Percentiles rank a stretch among this genome's conserved stretches.
Evolutionary conservation across 2,797 vertebrate genomes (phyloP).

Genomic region (Emydoidea blandingii): DNA sequence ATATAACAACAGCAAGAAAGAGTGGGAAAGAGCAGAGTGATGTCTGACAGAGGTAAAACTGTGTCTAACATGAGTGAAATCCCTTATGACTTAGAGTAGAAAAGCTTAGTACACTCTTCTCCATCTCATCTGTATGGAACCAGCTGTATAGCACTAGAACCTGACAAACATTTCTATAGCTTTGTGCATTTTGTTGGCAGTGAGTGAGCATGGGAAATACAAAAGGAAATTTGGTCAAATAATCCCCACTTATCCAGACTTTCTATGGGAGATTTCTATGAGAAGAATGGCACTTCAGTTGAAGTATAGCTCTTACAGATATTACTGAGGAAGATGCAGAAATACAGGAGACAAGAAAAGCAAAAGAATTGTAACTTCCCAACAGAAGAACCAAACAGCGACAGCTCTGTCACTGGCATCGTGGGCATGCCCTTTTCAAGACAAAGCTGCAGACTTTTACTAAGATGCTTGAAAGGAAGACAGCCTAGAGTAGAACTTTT

Average conservation of each 20-base stretch:
- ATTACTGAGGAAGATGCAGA: constrained; percentile 62
- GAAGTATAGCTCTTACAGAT: constrained; percentile 65
- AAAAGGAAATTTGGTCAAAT: background rate
- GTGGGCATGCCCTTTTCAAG: constrained; percentile 37
- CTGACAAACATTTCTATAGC: background rate
- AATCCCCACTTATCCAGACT: background rate
- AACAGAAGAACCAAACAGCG: constrained; percentile 46
- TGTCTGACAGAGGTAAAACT: background rate
- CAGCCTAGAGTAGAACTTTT: constrained; percentile 20
- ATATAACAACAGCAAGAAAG: background rate
- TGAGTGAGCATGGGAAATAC: background rate
- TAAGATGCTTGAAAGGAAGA: constrained; percentile 39
- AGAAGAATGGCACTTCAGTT: constrained; percentile 60
- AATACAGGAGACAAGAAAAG: constrained; percentile 28
- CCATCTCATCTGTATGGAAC: background rate
- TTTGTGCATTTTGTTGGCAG: background rate
- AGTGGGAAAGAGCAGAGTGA: too few species aligned
- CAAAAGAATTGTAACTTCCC: constrained; percentile 45
- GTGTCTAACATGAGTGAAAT: background rate
- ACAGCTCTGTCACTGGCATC: constrained; percentile 32
- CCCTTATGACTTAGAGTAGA: background rate
- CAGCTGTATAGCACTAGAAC: background rate
- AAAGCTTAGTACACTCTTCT: background rate
- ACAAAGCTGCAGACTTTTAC: constrained; percentile 49
- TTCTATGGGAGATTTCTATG: constrained; percentile 49